Percentiles rank a stretch among this genome's conserved stretches.
Conservation (phyloP, 30 jellyfish, hydroid and myxozoan species). For the Chironex yamaguchii region DNA sequence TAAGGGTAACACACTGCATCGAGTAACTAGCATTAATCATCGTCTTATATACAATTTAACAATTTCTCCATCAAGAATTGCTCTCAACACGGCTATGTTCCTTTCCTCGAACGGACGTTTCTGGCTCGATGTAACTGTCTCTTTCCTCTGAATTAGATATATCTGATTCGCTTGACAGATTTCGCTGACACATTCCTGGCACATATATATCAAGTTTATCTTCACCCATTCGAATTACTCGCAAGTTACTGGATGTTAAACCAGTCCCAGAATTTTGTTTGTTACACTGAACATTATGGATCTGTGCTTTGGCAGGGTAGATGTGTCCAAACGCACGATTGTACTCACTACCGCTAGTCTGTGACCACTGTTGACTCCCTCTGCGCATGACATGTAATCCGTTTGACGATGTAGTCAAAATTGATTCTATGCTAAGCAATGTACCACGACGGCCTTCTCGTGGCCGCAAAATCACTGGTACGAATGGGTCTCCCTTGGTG, state of each 20-base stretch:
- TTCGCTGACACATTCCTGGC: not conserved
- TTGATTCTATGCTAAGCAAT: constrained; percentile 64
- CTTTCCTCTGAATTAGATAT: not conserved
- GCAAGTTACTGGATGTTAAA: constrained; percentile 27
- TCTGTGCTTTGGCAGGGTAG: constrained; percentile 64
- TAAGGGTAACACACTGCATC: too few relatives aligned
- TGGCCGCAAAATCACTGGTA: constrained; percentile 62
- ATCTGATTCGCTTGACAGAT: not conserved
- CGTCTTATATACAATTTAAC: too few relatives aligned
- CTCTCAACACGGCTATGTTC: too few relatives aligned
- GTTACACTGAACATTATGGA: constrained; percentile 5
- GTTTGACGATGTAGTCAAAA: constrained; percentile 62
- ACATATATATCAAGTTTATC: not conserved
- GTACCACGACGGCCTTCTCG: constrained; percentile 74
- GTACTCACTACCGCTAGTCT: constrained; percentile 68
- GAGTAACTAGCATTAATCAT: too few relatives aligned
- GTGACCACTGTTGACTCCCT: constrained; percentile 57
- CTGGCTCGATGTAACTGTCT: not conserved
- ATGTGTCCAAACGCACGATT: constrained; percentile 81
- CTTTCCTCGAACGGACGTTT: too few relatives aligned
- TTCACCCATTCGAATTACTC: constrained; percentile 81
- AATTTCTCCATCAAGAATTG: too few relatives aligned
- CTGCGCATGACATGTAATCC: constrained; percentile 51
- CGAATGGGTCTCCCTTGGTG: constrained; percentile 14
- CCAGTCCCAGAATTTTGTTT: constrained; percentile 4